Evolutionary conservation across 2,888 invertebrate genomes (phyloP), one percentile per base, ranked within the genome.

Genomic region (Anagyrus pseudococci): DNA sequence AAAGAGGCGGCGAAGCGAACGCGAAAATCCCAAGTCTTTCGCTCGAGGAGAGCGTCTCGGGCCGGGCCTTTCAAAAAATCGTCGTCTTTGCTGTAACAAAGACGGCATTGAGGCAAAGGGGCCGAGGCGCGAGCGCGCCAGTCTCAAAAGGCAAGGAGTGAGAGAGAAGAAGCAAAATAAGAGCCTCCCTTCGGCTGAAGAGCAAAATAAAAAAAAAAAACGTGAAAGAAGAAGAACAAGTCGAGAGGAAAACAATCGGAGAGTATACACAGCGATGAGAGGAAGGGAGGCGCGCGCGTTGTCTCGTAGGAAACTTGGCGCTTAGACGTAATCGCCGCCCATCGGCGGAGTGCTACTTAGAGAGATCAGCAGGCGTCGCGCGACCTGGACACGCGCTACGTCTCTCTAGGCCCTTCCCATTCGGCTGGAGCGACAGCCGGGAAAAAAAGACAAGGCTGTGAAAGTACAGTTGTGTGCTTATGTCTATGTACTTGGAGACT

Each of bases 311-410:
- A 29, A 10, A 29, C 29, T 29, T 10, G 29, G 29, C n/a, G n/a
- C n/a, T n/a, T n/a, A n/a, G n/a, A n/a, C n/a, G n/a, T 53, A 62
- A 46, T 69, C 69, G 70, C 68, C 71, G 69, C 74, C 73, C 75
- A 77, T 77, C 73, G 76, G 71, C 64, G 65, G 73, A 77, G 78
- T 79, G 77, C 77, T 77, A 80, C 79, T 80, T 80, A 75, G 71
- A 79, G 74, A 79, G 79, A 80, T 80, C 78, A 79, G 73, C 57
- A 22, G 4, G 7, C 15, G 19, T 43, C n/a, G 19, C 29, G 29
- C 29, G 29, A n/a, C n/a, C 29, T 29, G 29, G n/a, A n/a, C 29
- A 7, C 29, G 4, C 10, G 10, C 29, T 10, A 10, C 29, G 29
- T 29, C 29, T 10, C 29, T 29, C 10, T 29, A 29, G 6, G 6